Evolutionary conservation across 2,113 vertebrate species (phyloP).

Genomic region (Hypocryptadius cinnamomeus): DNA sequence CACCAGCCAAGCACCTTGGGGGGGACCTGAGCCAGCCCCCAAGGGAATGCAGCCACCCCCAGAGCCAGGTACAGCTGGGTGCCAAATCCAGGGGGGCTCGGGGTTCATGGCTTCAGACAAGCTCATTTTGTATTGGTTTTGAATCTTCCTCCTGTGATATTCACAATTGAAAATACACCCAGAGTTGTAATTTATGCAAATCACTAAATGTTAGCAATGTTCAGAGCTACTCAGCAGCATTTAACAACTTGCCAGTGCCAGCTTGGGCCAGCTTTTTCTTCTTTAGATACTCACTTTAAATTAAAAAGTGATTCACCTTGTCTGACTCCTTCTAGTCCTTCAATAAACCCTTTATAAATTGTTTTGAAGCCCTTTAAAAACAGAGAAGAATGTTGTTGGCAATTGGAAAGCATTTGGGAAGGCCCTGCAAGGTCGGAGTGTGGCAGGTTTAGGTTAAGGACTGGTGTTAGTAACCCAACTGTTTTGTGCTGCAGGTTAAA

Average conservation of each 20-base stretch:
- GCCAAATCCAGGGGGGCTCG: rapidly evolving
- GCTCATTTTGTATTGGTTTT: background rate
- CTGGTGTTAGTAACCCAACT: background rate
- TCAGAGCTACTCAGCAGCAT: background rate
- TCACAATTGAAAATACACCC: background rate
- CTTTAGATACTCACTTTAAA: background rate
- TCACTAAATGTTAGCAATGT: background rate
- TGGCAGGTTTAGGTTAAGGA: background rate
- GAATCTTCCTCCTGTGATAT: background rate
- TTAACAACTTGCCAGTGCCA: background rate
- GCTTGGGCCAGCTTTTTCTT: background rate
- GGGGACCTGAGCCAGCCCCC: constrained; percentile 33
- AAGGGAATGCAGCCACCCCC: constrained; percentile 39
- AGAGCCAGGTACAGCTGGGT: constrained; percentile 31
- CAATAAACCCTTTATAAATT: background rate
- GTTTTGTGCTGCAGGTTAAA: constrained; percentile 55
- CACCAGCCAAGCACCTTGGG: constrained; percentile 15
- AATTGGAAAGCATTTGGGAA: background rate
- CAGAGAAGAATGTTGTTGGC: background rate
- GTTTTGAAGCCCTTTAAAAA: background rate
- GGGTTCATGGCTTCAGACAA: background rate
- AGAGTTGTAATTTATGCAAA: background rate
- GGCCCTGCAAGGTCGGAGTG: background rate
- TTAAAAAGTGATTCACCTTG: background rate
- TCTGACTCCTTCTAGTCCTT: background rate